Evolutionary conservation across 1,140 invertebrate genomes (phyloP).

Genomic region (Ganaspis sp.): DNA sequence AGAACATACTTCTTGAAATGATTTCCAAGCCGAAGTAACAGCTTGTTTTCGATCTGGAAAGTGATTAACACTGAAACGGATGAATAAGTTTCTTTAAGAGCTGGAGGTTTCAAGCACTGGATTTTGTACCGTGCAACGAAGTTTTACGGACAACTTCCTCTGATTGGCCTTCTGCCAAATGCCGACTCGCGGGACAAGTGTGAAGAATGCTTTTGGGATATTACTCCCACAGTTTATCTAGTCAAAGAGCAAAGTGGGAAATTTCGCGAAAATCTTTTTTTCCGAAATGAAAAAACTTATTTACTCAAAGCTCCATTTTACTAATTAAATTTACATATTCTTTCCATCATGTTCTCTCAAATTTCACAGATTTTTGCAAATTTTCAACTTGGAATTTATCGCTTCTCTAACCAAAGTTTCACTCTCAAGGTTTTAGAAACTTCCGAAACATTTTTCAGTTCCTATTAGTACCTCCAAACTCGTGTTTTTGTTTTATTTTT

Average conservation of each 20-base stretch:
- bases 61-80: constrained; percentile 61
- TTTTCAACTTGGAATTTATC: too few species aligned
- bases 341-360: neutral
- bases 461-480: too few species aligned
- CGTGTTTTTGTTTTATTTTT: too few species aligned
- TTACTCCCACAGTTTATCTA: constrained; percentile 56
- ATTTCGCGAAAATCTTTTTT: neutral
- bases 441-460: neutral
- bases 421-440: too few species aligned
- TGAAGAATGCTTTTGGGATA: constrained; percentile 63
- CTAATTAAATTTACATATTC: neutral
- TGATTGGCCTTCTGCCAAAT: constrained; percentile 63
- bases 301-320: neutral
- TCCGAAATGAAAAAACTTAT: neutral
- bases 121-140: constrained; percentile 45
- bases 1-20: neutral
- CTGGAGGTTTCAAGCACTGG: constrained; percentile 54
- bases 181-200: constrained; percentile 53
- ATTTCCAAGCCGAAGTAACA: constrained; percentile 5
- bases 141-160: constrained; percentile 47
- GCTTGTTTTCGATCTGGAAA: constrained; percentile 23
- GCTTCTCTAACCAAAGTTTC: too few species aligned
- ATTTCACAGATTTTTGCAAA: neutral
- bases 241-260: neutral
- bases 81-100: constrained; percentile 58